Base-by-base conservation (phyloP, 2,113 vertebrate genomes). In the Herpailurus yagouaroundi region DNA sequence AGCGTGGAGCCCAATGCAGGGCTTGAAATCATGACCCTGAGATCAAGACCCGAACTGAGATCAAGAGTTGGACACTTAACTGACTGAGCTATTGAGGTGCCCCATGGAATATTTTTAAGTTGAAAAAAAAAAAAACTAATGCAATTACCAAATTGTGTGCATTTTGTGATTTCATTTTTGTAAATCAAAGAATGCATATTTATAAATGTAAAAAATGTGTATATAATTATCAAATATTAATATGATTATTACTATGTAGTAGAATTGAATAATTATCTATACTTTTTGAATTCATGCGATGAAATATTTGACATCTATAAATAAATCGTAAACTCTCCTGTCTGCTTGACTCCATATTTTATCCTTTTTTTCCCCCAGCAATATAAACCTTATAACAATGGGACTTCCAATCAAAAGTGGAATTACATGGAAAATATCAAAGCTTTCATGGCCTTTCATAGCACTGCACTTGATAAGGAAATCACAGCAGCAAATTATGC, bases 331-430 rank as follows among this genome's bases (percentile, higher is more conserved):
- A 71, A 60, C 69, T 88, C 14, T 45, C 7, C 48, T 45, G 4
- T 76, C 41, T 38, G 36, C 50, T 69, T 94, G 12, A 89, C 41
- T 64, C 31, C 8, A 12, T 83, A 71, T 76, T 91, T 95, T 96
- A 33, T 76, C 83, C 19, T 9, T 89, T 57, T 57, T 97, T 74
- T 89, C 87, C 86, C 86, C 14, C 89, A 99, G 98, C 98, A 97
- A 93, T 98, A 99, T 64, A 98, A 98, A 60, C 97, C 93, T 50
- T 93, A 96, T 77, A 84, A 77, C 52, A 98, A 98, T 95, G 98
- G 98, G 21, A 82, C 92, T 85, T 97, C 98, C 86, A 98, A 99
- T 97, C 98, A 98, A 92, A 99, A 98, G 94, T 98, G 98, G 98
- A 83, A 73, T 85, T 98, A 98, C 64, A 27, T 95, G 21, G 94